Conservation (phyloP, 2,113 vertebrate genomes). For the Scatophagus argus region DNA sequence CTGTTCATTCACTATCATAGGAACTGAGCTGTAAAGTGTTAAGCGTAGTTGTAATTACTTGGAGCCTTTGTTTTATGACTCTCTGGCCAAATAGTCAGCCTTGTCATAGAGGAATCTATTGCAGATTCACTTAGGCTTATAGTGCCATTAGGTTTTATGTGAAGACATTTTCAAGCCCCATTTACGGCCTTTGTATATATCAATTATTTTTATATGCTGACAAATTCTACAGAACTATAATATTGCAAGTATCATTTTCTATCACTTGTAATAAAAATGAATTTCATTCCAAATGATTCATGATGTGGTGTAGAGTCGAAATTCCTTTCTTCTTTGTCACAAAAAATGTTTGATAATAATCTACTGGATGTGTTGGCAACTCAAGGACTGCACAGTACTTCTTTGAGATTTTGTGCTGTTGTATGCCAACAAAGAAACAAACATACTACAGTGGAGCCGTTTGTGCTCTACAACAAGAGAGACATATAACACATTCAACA, state of each 20-base stretch:
- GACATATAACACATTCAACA: neutral
- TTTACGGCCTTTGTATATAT: slow-evolving; percentile 63
- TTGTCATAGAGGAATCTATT: slow-evolving; percentile 52
- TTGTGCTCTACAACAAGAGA: neutral
- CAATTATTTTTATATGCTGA: slow-evolving; percentile 66
- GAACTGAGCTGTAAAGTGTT: slow-evolving; percentile 33
- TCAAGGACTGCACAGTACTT: neutral
- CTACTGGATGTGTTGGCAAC: neutral
- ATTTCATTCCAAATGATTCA: neutral
- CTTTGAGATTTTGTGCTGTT: neutral
- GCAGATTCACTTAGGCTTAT: slow-evolving; percentile 67
- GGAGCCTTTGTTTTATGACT: slow-evolving; percentile 61
- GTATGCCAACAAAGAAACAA: neutral
- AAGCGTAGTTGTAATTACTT: slow-evolving; percentile 68
- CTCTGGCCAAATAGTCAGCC: slow-evolving; percentile 54
- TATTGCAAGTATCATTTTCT: slow-evolving; percentile 19
- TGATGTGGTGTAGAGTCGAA: neutral
- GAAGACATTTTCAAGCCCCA: slow-evolving; percentile 70
- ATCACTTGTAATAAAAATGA: neutral
- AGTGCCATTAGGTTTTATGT: slow-evolving; percentile 67
- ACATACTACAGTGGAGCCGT: too few relatives aligned
- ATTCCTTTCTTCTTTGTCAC: neutral
- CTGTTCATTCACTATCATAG: slow-evolving; percentile 10
- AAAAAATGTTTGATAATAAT: neutral
- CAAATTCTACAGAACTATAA: slow-evolving; percentile 37